Percentiles rank a stretch among this genome's conserved stretches.
Evolutionary conservation across 1,140 invertebrate species (phyloP).

Genomic region (Ylistrum balloti): DNA sequence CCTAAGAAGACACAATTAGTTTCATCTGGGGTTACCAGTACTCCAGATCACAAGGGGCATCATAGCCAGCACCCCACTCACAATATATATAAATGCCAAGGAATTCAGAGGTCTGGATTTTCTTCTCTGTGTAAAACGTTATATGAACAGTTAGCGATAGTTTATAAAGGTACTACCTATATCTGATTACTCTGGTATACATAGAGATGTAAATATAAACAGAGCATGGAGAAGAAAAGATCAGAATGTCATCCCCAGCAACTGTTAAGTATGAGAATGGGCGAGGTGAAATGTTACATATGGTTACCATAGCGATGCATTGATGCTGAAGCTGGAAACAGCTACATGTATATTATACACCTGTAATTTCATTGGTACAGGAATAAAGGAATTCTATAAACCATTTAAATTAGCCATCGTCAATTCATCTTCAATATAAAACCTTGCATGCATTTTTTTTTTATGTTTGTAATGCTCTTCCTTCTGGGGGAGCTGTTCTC

Average conservation of each 20-base stretch:
- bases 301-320: neutral
- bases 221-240: conserved; percentile 15
- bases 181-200: conserved; percentile 3
- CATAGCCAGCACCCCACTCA: neutral
- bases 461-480: neutral
- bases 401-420: neutral
- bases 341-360: neutral
- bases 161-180: neutral
- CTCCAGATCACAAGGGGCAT: conserved; percentile 16
- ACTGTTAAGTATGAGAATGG: conserved; percentile 17
- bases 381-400: neutral
- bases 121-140: conserved; percentile 10
- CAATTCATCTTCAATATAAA: neutral
- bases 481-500: neutral
- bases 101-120: neutral
- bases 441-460: neutral
- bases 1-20: neutral
- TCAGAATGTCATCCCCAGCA: neutral
- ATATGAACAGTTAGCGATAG: neutral
- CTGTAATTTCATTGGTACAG: neutral
- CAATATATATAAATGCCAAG: conserved; percentile 18
- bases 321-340: neutral
- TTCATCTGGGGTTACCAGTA: neutral
- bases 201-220: conserved; percentile 13
- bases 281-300: neutral